Conservation (phyloP, 2,797 vertebrate genomes). For the Tangara arthus region DNA sequence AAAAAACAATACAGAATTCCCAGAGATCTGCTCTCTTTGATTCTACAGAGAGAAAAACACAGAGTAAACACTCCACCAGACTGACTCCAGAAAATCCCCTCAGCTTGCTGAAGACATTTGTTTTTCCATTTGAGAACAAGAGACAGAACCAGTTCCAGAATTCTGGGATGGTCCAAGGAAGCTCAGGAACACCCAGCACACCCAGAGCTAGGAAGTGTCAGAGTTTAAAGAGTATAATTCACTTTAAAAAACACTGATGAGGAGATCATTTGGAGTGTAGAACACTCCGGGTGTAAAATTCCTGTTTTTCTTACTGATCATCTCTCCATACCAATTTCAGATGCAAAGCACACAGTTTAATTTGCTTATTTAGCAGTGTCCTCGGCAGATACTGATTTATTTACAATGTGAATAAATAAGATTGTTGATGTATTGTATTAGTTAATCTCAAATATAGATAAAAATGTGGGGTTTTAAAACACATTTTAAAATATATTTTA, state of each 20-base stretch:
- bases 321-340: neutral
- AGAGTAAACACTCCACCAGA: neutral
- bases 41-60: neutral
- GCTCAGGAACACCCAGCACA: neutral
- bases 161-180: neutral
- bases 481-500: neutral
- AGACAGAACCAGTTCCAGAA: neutral
- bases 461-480: neutral
- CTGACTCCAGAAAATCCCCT: neutral
- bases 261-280: neutral
- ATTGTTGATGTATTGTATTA: neutral
- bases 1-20: neutral
- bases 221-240: neutral
- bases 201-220: neutral
- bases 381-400: neutral
- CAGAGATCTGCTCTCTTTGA: neutral
- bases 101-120: neutral
- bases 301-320: neutral
- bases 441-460: neutral
- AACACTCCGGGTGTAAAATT: neutral
- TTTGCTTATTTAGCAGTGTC: neutral
- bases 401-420: neutral
- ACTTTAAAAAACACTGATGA: neutral
- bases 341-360: neutral
- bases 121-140: neutral